phyloP scores from a whole-genome alignment of 2,797 vertebrate species.

The Pseudocheirus occidentalis region DNA sequence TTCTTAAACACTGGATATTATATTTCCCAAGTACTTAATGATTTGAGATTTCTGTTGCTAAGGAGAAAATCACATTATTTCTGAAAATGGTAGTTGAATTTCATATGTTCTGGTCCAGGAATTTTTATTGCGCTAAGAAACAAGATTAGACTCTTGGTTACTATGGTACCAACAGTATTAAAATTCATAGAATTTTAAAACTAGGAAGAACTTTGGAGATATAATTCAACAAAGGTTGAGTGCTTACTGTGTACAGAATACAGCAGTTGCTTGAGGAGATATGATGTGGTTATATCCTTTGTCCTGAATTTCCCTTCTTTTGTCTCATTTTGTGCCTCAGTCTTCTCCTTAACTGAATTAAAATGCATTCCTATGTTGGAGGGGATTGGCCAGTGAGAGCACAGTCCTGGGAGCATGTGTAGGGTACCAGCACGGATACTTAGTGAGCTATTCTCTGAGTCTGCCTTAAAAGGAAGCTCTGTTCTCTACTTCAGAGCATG shows the following conservation, averaged over 20 bases:
- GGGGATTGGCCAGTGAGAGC: not conserved
- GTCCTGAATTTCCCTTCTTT: not conserved
- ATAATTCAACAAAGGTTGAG: not conserved
- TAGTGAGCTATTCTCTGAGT: not conserved
- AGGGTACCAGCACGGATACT: not conserved
- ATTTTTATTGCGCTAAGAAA: not conserved
- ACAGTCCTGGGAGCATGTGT: not conserved
- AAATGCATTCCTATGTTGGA: not conserved
- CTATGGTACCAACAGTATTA: not conserved
- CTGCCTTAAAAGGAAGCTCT: not conserved
- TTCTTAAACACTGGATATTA: not conserved
- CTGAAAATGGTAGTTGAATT: not conserved
- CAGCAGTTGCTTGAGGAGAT: not conserved
- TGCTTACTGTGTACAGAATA: not conserved
- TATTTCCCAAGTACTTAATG: not conserved
- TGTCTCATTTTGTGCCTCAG: not conserved
- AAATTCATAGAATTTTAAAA: not conserved
- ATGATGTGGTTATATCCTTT: not conserved
- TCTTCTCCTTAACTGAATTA: not conserved
- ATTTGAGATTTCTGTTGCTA: not conserved
- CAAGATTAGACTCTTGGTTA: not conserved
- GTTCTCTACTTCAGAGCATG: not conserved
- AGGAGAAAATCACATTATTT: not conserved
- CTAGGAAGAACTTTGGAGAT: not conserved
- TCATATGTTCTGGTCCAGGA: not conserved